These are phyloP conservation scores for Lasioglossum leucozonium DNA, from an alignment of 2,888 invertebrate genomes.

Conservation along the genomic window DNA sequence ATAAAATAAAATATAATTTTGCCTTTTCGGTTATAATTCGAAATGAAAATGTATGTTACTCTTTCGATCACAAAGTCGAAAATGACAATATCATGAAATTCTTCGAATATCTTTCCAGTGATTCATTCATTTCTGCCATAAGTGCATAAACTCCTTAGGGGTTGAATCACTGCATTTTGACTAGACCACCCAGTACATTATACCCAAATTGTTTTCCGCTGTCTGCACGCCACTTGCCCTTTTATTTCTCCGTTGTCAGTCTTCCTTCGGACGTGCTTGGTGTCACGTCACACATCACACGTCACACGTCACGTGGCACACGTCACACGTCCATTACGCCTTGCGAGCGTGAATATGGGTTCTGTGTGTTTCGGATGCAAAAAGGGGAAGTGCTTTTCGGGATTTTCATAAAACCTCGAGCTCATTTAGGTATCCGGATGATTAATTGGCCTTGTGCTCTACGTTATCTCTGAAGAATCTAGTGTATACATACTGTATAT, in stretches of 20 bases:
- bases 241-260: constrained; percentile 15
- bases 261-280: constrained; percentile 4
- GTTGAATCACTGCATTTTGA: not conserved
- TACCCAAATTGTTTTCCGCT: not conserved
- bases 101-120: no score
- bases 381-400: not conserved
- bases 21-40: no score
- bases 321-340: constrained; percentile 28
- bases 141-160: not conserved
- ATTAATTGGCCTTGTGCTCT: not conserved
- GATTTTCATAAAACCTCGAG: constrained; percentile 13
- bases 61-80: no score
- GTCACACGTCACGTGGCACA: not conserved
- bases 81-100: no score
- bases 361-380: constrained; percentile 16
- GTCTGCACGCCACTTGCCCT: constrained; percentile 22
- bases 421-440: not conserved
- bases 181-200: not conserved
- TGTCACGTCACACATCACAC: not conserved
- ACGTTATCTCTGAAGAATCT: not conserved
- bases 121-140: not conserved
- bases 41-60: not conserved
- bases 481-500: no score
- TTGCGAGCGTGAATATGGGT: constrained; percentile 28
- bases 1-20: no score